Evolutionary conservation across 2,113 vertebrate species (phyloP), one percentile per base, ranked within the genome.

Genomic region (Cyprichromis sp.): DNA sequence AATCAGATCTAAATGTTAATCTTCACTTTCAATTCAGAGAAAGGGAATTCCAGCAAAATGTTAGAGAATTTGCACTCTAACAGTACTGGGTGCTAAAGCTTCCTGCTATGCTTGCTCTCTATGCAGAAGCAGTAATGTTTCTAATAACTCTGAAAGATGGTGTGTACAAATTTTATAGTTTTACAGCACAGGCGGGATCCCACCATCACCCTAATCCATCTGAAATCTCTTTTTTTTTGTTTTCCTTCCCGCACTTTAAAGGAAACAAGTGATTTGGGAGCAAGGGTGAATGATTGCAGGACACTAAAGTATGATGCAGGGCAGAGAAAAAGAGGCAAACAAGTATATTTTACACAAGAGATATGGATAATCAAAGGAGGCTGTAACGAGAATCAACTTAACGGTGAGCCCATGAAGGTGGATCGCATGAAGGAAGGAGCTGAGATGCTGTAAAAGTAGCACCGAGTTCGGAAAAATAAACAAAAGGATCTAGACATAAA

Each of bases 181-280:
- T 81, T 52, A 82, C 54, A 83, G 16, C 36, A 54, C 68, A 83
- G 11, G 17, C 9, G 9, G 81, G 68, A 78, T 50, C 52, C 29
- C 19, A 26, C 19, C 50, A 42, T 68, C 85, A 86, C 52, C 34
- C 21, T 63, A 87, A 82, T 40, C 55, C 55, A 38, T 38, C 52
- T 36, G 31, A 78, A 11, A 21, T 36, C 53, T 53, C 14, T 4
- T 59, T 59, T 34, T 47, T 50, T 42, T 61, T 61, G 53, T 61
- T 85, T 78, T 26, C 40, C n/a, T 59, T 59, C 38, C 40, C 4
- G 4, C 68, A 59, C 71, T 50, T 73, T 31, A 80, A 83, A 79
- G 85, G 84, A 84, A 66, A 68, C 78, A 76, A 84, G 76, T 66
- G 59, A 86, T 92, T 86, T 55, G 82, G 83, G 81, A 87, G 59